phyloP scores from a whole-genome alignment of 1,140 invertebrate species.

The Bombus waltoni region DNA sequence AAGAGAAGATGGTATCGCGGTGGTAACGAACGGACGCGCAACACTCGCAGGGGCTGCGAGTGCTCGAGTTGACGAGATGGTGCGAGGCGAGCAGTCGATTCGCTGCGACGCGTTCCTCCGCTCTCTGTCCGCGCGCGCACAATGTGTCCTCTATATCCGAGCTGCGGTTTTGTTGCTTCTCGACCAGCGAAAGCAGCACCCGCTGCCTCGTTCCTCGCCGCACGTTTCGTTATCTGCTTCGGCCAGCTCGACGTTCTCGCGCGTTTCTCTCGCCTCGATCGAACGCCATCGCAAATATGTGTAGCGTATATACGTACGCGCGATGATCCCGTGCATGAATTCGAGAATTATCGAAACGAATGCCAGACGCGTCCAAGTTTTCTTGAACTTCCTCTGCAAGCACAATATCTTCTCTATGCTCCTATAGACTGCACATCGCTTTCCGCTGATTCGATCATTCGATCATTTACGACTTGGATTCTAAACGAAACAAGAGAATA shows the following conservation, averaged over 20 bases:
- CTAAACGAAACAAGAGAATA: not conserved
- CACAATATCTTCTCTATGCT: constrained; percentile 40
- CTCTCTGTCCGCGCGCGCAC: constrained; percentile 60
- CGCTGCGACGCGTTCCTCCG: constrained; percentile 62
- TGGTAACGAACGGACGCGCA: constrained; percentile 59
- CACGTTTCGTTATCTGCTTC: constrained; percentile 5
- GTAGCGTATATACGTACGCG: not conserved
- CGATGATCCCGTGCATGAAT: not conserved
- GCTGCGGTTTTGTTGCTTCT: constrained; percentile 56
- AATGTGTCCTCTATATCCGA: constrained; percentile 77
- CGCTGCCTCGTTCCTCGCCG: not conserved
- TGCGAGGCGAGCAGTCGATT: constrained; percentile 63
- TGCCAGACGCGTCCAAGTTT: not conserved
- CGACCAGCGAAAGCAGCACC: not conserved
- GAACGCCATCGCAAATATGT: not conserved
- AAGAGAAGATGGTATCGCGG: constrained; percentile 74
- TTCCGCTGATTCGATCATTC: no score
- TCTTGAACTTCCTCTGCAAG: not conserved
- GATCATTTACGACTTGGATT: not conserved
- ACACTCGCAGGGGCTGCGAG: constrained; percentile 57
- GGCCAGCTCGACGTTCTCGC: not conserved
- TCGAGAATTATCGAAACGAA: not conserved
- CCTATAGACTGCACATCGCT: not conserved
- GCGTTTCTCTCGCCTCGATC: constrained; percentile 12
- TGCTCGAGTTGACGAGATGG: constrained; percentile 66